These are phyloP conservation scores for Eubasilissa splendida DNA, from an alignment of 2,888 invertebrate genomes.

Conservation along the genomic window DNA sequence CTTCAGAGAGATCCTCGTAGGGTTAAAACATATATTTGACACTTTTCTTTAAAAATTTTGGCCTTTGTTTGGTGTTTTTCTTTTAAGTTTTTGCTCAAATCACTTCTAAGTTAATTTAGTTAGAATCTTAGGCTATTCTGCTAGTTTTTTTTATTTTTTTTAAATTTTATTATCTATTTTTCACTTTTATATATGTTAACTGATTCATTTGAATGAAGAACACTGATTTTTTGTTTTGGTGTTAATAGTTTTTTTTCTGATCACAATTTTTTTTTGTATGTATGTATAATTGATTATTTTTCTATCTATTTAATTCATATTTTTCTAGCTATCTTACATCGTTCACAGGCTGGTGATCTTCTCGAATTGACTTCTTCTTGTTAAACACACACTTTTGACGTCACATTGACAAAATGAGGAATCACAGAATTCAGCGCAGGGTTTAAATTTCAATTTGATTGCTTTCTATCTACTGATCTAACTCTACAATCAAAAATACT, in stretches of 20 bases:
- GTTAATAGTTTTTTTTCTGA: neutral
- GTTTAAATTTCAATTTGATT: slow-evolving; percentile 40
- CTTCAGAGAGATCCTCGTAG: neutral
- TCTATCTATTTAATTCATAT: slow-evolving; percentile 1
- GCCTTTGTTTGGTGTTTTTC: neutral
- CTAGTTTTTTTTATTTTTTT: neutral
- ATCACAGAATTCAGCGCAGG: slow-evolving; percentile 30
- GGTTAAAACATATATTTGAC: slow-evolving; percentile 18
- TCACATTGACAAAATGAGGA: slow-evolving; percentile 46
- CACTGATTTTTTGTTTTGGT: slow-evolving; percentile 11
- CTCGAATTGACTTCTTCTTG: slow-evolving; percentile 55
- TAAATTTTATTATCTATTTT: neutral
- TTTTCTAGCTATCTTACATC: neutral
- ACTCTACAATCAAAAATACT: slow-evolving; percentile 47
- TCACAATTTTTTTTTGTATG: slow-evolving; percentile 18
- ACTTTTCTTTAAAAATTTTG: slow-evolving; percentile 25
- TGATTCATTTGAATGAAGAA: neutral
- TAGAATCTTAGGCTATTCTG: too few species aligned
- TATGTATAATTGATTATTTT: slow-evolving; percentile 3
- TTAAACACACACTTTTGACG: slow-evolving; percentile 52
- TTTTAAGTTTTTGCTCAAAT: neutral
- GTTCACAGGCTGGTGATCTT: neutral
- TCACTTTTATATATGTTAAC: slow-evolving; percentile 5
- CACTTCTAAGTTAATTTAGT: neutral
- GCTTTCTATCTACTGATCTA: slow-evolving; percentile 54